These are phyloP conservation scores for Campylomormyrus numenius DNA, from an alignment of 2,113 vertebrate genomes.

Conservation along the genomic window DNA sequence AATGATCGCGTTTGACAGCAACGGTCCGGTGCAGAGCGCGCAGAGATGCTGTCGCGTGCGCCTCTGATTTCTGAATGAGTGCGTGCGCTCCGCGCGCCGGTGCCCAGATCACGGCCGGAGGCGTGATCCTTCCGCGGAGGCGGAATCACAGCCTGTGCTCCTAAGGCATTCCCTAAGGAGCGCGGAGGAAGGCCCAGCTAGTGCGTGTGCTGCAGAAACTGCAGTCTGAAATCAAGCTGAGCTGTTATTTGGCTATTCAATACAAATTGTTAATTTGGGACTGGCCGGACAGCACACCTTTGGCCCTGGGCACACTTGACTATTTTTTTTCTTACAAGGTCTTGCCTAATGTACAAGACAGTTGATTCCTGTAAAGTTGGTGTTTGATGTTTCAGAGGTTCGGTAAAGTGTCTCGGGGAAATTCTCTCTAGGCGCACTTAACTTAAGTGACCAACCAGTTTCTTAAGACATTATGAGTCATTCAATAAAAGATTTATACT, in stretches of 20 bases:
- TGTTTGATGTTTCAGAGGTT: neutral
- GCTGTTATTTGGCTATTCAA: neutral
- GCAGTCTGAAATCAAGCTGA: neutral
- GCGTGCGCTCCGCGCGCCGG: conserved; percentile 13
- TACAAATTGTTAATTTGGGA: neutral
- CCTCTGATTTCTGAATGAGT: conserved; percentile 46
- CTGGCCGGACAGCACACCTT: conserved; percentile 10
- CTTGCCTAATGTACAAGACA: conserved; percentile 26
- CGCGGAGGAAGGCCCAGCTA: neutral
- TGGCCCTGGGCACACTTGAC: neutral
- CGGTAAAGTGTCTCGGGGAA: neutral
- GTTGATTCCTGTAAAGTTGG: neutral
- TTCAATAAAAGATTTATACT: neutral
- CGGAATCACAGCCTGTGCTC: neutral
- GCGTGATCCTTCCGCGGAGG: conserved; percentile 28
- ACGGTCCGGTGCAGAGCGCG: neutral
- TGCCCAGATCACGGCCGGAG: conserved; percentile 12
- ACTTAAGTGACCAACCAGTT: neutral
- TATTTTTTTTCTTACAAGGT: neutral
- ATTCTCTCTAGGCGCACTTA: neutral
- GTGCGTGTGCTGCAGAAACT: neutral
- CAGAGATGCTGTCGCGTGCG: conserved; percentile 47
- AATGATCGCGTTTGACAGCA: neutral
- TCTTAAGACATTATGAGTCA: neutral
- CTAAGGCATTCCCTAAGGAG: neutral